Percentiles rank a stretch among this genome's conserved stretches.
These are phyloP conservation scores for Darevskia nairensis DNA, from an alignment of 2,797 vertebrate genomes.

Conservation along the genomic window DNA sequence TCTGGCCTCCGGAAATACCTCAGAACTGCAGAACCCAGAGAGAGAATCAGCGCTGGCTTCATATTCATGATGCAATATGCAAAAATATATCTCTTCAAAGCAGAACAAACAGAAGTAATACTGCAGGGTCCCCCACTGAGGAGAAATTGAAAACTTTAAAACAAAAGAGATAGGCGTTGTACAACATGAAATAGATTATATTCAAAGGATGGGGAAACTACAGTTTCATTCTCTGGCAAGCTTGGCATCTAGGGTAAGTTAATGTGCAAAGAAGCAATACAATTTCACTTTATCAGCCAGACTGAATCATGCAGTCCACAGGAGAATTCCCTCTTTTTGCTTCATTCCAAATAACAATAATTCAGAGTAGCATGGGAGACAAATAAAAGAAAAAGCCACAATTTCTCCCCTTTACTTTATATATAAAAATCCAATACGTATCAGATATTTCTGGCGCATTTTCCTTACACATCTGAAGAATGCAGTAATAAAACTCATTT, in stretches of 20 bases:
- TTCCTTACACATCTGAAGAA: slow-evolving; percentile 50
- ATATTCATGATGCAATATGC: background rate
- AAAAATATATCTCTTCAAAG: background rate
- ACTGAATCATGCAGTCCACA: slow-evolving; percentile 69
- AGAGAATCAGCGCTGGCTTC: background rate
- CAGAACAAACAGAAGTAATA: slow-evolving; percentile 33
- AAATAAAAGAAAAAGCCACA: slow-evolving; percentile 53
- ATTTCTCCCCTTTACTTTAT: background rate
- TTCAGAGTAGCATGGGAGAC: slow-evolving; percentile 57
- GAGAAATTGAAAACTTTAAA: slow-evolving; percentile 50
- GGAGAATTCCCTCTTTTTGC: slow-evolving; percentile 67
- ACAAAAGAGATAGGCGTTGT: slow-evolving; percentile 49
- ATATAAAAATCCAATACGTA: slow-evolving; percentile 52
- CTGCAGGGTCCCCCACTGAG: slow-evolving; percentile 23
- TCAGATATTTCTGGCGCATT: slow-evolving; percentile 56
- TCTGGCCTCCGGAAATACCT: background rate
- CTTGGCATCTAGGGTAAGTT: slow-evolving; percentile 59
- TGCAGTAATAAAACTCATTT: slow-evolving; percentile 26
- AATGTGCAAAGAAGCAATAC: slow-evolving; percentile 67
- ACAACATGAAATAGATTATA: slow-evolving; percentile 47
- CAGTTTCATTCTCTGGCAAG: slow-evolving; percentile 59
- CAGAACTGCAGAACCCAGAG: background rate
- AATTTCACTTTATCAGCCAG: slow-evolving; percentile 63
- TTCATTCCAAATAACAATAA: slow-evolving; percentile 65
- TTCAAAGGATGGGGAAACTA: slow-evolving; percentile 47